Percentiles rank a stretch among this genome's conserved stretches.
phyloP scores from a whole-genome alignment of 2,113 vertebrate species.

The Eonycteris spelaea region DNA sequence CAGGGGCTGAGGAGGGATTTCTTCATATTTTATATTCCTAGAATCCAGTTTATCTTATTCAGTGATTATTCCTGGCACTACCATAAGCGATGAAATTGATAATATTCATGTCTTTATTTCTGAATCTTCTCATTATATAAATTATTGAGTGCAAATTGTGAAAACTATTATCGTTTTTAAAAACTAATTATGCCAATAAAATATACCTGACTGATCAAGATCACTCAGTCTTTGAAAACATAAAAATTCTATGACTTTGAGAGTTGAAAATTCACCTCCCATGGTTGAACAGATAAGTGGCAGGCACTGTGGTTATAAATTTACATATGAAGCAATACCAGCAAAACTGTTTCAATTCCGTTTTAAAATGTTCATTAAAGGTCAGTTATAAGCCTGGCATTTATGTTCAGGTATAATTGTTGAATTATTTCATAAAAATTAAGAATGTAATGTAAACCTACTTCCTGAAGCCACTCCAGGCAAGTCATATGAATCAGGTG shows the following conservation, averaged over 20 bases:
- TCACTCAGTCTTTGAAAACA: background rate
- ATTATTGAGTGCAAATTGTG: background rate
- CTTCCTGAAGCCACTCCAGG: background rate
- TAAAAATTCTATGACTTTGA: background rate
- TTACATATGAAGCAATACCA: background rate
- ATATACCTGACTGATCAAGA: background rate
- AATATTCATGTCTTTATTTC: background rate
- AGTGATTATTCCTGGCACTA: background rate
- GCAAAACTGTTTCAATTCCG: background rate
- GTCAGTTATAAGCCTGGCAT: background rate
- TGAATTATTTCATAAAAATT: background rate
- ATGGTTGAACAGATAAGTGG: background rate
- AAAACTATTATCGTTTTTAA: background rate
- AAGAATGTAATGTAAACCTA: background rate
- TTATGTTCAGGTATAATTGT: slow-evolving; percentile 31
- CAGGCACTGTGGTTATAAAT: background rate
- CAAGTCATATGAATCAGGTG: background rate
- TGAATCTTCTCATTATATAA: background rate
- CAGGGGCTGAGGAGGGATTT: background rate
- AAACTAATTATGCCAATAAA: background rate
- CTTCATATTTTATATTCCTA: background rate
- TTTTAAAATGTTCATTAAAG: background rate
- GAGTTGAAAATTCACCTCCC: slow-evolving; percentile 3
- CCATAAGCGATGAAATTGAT: background rate
- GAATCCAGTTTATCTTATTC: background rate